Percentiles rank a stretch among this genome's conserved stretches.
Conservation (phyloP, 92 coral and sea anemone genomes). For the Actinernus sp. region DNA sequence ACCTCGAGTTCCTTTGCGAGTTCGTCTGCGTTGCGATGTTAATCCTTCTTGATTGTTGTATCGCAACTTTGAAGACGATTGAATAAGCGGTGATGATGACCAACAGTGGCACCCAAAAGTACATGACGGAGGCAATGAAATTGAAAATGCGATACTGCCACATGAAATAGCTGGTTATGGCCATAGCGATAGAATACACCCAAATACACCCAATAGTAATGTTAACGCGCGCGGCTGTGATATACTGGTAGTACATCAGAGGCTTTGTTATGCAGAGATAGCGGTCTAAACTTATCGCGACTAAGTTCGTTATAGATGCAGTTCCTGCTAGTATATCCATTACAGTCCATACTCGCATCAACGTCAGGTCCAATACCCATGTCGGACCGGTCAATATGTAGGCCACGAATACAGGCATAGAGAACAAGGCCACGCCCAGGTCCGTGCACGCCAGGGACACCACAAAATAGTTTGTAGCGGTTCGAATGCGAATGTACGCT, state of each 20-base stretch:
- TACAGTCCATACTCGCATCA: conserved; percentile 72
- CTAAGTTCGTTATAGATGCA: conserved; percentile 84
- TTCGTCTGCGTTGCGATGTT: conserved; percentile 32
- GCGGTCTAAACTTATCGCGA: conserved; percentile 88
- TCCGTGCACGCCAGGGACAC: conserved; percentile 87
- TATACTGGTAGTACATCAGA: conserved; percentile 52
- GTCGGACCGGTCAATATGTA: conserved; percentile 76
- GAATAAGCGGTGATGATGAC: conserved; percentile 79
- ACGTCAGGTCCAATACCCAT: conserved; percentile 47
- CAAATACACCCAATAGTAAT: conserved; percentile 56
- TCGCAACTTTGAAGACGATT: conserved; percentile 72
- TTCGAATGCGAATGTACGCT: conserved; percentile 51
- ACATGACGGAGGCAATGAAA: conserved; percentile 64
- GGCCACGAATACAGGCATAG: conserved; percentile 82
- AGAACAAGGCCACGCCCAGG: conserved; percentile 77
- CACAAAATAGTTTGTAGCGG: conserved; percentile 70
- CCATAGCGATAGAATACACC: conserved; percentile 69
- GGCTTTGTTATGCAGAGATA: conserved; percentile 65
- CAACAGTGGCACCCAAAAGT: conserved; percentile 81
- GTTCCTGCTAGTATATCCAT: conserved; percentile 83
- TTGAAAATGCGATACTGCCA: conserved; percentile 56
- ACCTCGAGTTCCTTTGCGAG: conserved; percentile 4
- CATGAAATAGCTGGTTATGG: conserved; percentile 62
- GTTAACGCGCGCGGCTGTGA: conserved; percentile 49
- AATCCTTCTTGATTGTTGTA: conserved; percentile 65